These are phyloP conservation scores for Zygogramma bicolorata DNA, from an alignment of 2,888 invertebrate genomes.

Conservation along the genomic window DNA sequence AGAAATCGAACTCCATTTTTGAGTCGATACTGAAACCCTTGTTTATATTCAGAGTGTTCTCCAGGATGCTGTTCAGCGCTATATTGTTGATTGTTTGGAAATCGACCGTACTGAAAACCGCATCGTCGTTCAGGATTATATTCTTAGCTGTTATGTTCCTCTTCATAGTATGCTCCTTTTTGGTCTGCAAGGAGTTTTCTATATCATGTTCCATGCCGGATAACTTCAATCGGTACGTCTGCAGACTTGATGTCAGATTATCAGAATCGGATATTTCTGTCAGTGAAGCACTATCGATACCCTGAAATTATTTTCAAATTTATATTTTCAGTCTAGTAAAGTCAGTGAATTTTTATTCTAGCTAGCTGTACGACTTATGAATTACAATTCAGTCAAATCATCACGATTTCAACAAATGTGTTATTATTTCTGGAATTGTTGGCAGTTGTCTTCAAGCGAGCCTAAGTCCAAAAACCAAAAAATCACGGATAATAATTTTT, in stretches of 20 bases:
- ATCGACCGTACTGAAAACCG: slow-evolving; percentile 52
- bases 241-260: not conserved
- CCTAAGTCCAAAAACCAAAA: too few species aligned
- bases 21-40: slow-evolving; percentile 51
- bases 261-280: not conserved
- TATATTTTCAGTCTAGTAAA: not conserved
- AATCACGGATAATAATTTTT: too few species aligned
- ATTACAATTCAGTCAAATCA: too few species aligned
- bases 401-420: too few species aligned
- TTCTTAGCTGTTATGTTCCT: slow-evolving; percentile 52
- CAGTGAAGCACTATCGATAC: not conserved
- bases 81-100: slow-evolving; percentile 55
- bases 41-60: slow-evolving; percentile 54
- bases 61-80: slow-evolving; percentile 51
- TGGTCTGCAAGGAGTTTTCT: slow-evolving; percentile 23
- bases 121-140: slow-evolving; percentile 52
- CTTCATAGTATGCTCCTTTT: slow-evolving; percentile 40
- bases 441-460: too few species aligned
- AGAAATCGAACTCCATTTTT: slow-evolving; percentile 44
- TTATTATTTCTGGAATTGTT: too few species aligned
- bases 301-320: not conserved
- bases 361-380: too few species aligned
- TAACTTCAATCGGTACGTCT: slow-evolving; percentile 6
- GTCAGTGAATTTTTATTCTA: too few species aligned
- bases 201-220: slow-evolving; percentile 15